These are phyloP conservation scores for Pionites leucogaster DNA, from an alignment of 2,113 vertebrate species.

Conservation along the genomic window DNA sequence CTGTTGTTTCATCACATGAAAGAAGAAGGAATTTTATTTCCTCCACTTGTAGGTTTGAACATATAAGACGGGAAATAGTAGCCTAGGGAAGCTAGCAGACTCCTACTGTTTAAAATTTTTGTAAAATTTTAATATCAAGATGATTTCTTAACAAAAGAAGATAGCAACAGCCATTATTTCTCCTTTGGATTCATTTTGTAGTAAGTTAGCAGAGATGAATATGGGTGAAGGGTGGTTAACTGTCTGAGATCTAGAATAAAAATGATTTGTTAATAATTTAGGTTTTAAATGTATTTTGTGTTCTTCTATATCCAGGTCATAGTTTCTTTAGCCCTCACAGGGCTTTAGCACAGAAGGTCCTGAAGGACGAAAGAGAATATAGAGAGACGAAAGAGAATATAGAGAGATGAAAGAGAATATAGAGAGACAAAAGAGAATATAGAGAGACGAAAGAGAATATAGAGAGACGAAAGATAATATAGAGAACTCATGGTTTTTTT, in stretches of 20 bases:
- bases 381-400: neutral
- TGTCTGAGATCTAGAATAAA: neutral
- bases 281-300: neutral
- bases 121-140: neutral
- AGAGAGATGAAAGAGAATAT: neutral
- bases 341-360: neutral
- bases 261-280: neutral
- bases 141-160: neutral
- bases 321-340: neutral
- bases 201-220: neutral
- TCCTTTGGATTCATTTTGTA: neutral
- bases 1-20: neutral
- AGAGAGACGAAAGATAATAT: neutral
- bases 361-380: conserved; percentile 8
- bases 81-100: neutral
- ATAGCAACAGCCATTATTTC: neutral
- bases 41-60: neutral
- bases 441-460: neutral
- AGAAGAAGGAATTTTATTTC: neutral
- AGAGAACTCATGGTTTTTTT: neutral
- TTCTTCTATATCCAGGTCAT: neutral
- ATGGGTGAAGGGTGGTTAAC: neutral
- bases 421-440: conserved; percentile 1
- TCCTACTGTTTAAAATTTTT: neutral
- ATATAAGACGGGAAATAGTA: neutral